Base-by-base conservation (phyloP, 2,888 invertebrate species). In the Sinelater perroti region DNA sequence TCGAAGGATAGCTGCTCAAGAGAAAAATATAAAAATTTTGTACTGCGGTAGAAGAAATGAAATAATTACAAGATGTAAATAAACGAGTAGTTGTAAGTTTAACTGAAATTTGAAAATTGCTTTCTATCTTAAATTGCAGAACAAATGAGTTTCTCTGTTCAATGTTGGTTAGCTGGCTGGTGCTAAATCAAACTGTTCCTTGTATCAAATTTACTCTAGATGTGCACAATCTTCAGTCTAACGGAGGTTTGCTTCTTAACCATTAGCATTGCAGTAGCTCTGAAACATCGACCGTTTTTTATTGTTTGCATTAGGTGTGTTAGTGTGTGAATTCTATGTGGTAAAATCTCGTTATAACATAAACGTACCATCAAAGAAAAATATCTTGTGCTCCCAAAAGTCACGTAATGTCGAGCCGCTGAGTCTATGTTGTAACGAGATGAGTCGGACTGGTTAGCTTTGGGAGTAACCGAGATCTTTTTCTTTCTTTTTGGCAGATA, bases 321-420 rank as follows among this genome's bases (percentile, higher is more conserved):
- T 44, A 56, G 36, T 52, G 47, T 46, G 38, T 54, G 30, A 45
- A 54, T 46, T 54, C 28, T 55, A 60, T 55, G 82, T 83, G 82
- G 82, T 82, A 81, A 82, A 83, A 85, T 85, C 86, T 86, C 85
- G 85, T 86, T 86, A 85, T 82, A 81, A 82, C 78, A 78, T 81
- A 81, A 80, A 68, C 58, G 55, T 56, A 36, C 26, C 21, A 21
- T 42, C 69, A 72, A 74, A 75, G 72, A 71, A 77, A 76, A 74
- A 75, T 70, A 67, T 73, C 72, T 70, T 66, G 70, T 71, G 66
- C 75, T 75, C 75, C 77, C 78, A 75, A 74, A 71, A 72, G 58
- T 66, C 46, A 36, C 36, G 33, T 55, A 24, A 24, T 7, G 30
- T 52, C 63, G 24, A 52, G 40, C 38, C 28, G 46, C 36, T 52